Conservation (phyloP, 2,797 vertebrate genomes). For the Salarias fasciatus region DNA sequence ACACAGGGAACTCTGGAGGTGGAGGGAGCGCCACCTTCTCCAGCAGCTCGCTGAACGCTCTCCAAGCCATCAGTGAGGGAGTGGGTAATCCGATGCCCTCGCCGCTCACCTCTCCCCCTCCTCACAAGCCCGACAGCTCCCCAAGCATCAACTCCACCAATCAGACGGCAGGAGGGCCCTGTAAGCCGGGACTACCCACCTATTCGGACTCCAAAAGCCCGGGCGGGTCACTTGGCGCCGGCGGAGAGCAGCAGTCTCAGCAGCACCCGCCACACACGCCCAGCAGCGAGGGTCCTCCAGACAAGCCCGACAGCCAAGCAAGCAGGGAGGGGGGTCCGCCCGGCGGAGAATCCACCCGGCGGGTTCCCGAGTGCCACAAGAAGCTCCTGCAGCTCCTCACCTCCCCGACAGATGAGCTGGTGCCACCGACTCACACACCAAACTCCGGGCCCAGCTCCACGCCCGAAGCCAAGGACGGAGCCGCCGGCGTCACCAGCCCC, state of each 20-base stretch:
- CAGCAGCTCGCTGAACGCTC: constrained; percentile 96
- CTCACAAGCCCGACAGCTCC: constrained; percentile 90
- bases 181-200: constrained; percentile 65
- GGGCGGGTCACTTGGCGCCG: constrained; percentile 82
- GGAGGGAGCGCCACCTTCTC: constrained; percentile 88
- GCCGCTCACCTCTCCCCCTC: constrained; percentile 89
- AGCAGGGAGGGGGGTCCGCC: constrained; percentile 81
- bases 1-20: constrained; percentile 80
- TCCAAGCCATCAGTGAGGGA: constrained; percentile 98
- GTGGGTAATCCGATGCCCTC: constrained; percentile 94
- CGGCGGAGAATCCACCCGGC: constrained; percentile 83
- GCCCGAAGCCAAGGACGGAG: constrained; percentile 89
- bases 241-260: constrained; percentile 72
- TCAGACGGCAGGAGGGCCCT: constrained; percentile 63
- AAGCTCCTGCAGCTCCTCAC: constrained; percentile 97
- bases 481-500: constrained; percentile 87
- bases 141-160: constrained; percentile 88
- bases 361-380: constrained; percentile 89
- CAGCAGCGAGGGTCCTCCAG: constrained; percentile 86
- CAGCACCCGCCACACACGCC: constrained; percentile 78
- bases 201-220: constrained; percentile 91
- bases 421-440: constrained; percentile 68
- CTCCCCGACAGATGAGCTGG: constrained; percentile 91
- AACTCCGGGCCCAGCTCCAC: constrained; percentile 80
- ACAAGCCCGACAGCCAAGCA: constrained; percentile 89